Conservation (phyloP, 2,888 invertebrate genomes). For the Vanessa cardui region DNA sequence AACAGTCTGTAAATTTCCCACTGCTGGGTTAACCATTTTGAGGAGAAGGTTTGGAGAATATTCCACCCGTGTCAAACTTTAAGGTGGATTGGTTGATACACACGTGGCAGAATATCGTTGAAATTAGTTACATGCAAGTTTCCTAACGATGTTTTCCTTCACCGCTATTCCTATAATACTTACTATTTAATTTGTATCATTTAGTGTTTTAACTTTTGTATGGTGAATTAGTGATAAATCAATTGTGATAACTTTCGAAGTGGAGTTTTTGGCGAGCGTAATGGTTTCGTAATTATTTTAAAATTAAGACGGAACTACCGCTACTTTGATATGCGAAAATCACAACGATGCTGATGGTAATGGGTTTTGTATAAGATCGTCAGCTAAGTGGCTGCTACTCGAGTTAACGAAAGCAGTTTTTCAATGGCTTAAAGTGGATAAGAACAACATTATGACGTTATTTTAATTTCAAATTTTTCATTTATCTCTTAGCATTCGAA, state of each 20-base stretch:
- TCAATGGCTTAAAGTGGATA: conserved; percentile 44
- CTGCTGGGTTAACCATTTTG: no score
- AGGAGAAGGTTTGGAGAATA: no score
- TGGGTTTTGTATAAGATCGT: conserved; percentile 53
- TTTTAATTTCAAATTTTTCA: conserved; percentile 36
- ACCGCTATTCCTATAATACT: no score
- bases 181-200: no score
- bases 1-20: no score
- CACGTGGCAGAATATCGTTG: no score
- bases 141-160: no score
- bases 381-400: conserved; percentile 51
- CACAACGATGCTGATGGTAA: conserved; percentile 58
- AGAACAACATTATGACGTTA: conserved; percentile 36
- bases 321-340: conserved; percentile 56
- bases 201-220: background rate
- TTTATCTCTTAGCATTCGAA: conserved; percentile 18
- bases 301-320: conserved; percentile 50
- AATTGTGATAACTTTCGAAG: conserved; percentile 32
- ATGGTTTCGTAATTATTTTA: conserved; percentile 64
- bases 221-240: background rate
- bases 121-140: no score
- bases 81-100: no score
- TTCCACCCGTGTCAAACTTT: no score
- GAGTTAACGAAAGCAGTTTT: conserved; percentile 60
- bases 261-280: conserved; percentile 47